Evolutionary conservation across 92 coral and sea anemone genomes (phyloP).

Genomic region (Plumapathes pennacea): DNA sequence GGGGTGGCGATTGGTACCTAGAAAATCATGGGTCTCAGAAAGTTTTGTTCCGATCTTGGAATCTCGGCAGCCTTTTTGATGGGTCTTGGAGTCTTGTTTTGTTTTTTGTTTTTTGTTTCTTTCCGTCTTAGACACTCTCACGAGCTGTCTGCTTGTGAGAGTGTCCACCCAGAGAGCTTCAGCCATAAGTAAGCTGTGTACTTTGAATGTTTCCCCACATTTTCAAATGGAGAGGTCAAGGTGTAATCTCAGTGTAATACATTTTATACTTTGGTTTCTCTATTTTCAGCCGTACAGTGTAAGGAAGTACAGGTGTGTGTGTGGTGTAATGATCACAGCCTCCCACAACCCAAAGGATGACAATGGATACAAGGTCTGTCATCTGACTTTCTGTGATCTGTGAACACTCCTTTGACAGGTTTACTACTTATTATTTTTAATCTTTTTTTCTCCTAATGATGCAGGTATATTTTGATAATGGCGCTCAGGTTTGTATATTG

Average conservation of each 20-base stretch:
- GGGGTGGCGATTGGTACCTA: too few species aligned
- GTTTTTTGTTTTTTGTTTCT: too few species aligned
- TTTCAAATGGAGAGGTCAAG: too few species aligned
- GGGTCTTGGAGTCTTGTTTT: too few species aligned
- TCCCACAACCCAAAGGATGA: conserved; percentile 99
- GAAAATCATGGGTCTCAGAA: too few species aligned
- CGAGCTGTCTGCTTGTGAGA: too few species aligned
- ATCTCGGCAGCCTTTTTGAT: too few species aligned
- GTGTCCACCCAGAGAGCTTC: too few species aligned
- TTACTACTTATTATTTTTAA: neutral
- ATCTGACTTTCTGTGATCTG: neutral
- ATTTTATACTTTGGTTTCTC: neutral
- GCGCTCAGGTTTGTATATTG: conserved; percentile 88
- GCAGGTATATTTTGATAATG: conserved; percentile 97
- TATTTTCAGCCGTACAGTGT: conserved; percentile 73
- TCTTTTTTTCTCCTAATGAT: neutral
- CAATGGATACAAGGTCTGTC: conserved; percentile 94
- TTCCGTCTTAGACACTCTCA: too few species aligned
- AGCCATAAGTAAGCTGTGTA: too few species aligned
- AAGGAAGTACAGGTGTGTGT: conserved; percentile 60
- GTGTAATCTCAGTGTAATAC: neutral
- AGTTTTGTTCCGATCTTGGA: too few species aligned
- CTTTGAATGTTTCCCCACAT: too few species aligned
- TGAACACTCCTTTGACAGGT: neutral
- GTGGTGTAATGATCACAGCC: conserved; percentile 97